Conservation (phyloP, 2,797 vertebrate species). For the Toxotes lorentzi region DNA sequence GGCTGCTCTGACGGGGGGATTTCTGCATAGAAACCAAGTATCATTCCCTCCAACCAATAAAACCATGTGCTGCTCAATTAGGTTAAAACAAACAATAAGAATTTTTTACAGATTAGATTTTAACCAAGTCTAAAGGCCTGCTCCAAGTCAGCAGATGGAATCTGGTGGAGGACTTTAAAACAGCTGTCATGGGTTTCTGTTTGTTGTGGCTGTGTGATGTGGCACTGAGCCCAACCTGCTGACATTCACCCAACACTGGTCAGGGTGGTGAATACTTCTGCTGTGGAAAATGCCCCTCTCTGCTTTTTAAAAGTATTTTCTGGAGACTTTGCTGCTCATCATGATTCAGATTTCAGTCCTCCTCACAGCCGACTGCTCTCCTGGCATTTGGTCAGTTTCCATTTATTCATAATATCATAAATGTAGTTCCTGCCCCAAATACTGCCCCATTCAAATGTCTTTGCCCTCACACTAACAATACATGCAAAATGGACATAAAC, state of each 20-base stretch:
- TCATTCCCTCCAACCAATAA: neutral
- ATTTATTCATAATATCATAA: neutral
- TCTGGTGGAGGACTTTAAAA: constrained; percentile 7
- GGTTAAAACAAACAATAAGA: neutral
- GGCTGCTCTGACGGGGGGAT: neutral
- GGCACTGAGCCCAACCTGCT: neutral
- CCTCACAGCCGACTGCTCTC: neutral
- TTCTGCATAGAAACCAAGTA: neutral
- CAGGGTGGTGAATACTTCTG: constrained; percentile 12
- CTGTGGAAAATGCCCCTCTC: constrained; percentile 11
- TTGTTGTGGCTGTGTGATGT: constrained; percentile 24
- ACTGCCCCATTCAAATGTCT: too few species aligned
- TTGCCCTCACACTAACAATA: too few species aligned
- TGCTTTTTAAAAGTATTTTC: neutral
- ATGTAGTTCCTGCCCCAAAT: too few species aligned
- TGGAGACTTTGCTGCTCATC: neutral
- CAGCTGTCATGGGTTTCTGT: constrained; percentile 9
- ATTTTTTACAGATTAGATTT: neutral
- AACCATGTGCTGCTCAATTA: neutral
- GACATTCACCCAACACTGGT: constrained; percentile 6
- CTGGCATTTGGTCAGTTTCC: neutral
- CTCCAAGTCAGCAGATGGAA: constrained; percentile 15
- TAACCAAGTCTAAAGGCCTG: neutral
- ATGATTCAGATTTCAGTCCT: neutral
- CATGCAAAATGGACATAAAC: too few species aligned